A percentile compares a stretch with the other conserved stretches of the same genome.
Conservation (phyloP, 2,113 vertebrate species). For the Lota lota region DNA sequence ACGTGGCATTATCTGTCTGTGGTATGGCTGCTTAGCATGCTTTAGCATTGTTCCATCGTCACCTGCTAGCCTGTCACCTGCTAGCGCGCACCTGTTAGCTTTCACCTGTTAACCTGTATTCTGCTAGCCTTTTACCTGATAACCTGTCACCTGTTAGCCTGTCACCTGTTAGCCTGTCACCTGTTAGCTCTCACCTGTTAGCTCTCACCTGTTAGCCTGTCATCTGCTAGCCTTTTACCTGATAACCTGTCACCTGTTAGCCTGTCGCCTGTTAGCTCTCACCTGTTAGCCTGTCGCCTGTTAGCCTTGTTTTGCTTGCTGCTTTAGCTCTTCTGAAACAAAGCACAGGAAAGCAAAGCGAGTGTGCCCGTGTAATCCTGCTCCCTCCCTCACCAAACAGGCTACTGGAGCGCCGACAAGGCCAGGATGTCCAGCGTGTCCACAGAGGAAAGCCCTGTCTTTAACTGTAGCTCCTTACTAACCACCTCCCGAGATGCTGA, state of each 20-base stretch:
- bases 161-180: not conserved
- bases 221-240: not conserved
- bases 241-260: not conserved
- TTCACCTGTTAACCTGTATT: not conserved
- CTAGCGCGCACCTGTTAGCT: too few species aligned
- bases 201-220: not conserved
- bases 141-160: not conserved
- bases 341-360: conserved; percentile 25
- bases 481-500: conserved; percentile 88
- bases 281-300: too few species aligned
- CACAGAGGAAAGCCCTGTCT: conserved; percentile 85
- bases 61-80: not conserved
- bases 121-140: not conserved
- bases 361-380: conserved; percentile 51
- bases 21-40: conserved; percentile 15
- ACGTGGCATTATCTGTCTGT: not conserved
- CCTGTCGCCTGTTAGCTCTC: too few species aligned
- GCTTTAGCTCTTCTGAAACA: not conserved
- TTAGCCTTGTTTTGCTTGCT: not conserved
- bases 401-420: conserved; percentile 99
- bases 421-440: conserved; percentile 85
- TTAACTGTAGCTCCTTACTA: conserved; percentile 98
- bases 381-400: conserved; percentile 80
- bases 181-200: not conserved
- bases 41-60: not conserved